Evolutionary conservation across 1,140 invertebrate genomes (phyloP).

Genomic region (Eriosoma lanigerum): DNA sequence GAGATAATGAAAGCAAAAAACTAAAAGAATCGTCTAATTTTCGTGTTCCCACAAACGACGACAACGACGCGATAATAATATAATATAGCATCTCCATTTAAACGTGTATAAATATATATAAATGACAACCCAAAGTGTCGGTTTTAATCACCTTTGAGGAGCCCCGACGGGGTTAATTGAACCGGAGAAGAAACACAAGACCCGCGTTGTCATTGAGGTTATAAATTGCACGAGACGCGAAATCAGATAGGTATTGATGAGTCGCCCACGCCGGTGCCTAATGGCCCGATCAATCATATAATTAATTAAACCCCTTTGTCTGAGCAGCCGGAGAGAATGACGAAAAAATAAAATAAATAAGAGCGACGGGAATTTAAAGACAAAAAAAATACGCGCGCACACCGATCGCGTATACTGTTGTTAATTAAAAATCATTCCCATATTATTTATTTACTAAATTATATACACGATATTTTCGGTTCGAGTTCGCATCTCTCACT

Average conservation of each 20-base stretch:
- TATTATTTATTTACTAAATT: background rate
- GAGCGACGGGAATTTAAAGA: background rate
- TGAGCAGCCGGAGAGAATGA: background rate
- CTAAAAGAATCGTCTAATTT: background rate
- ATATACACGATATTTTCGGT: conserved; percentile 21
- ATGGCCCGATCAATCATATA: conserved; percentile 51
- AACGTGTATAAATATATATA: no score
- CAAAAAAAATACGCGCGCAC: background rate
- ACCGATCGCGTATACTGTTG: no score
- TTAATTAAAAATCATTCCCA: conserved; percentile 39
- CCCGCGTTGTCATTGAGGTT: conserved; percentile 44
- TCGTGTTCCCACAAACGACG: background rate
- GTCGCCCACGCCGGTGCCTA: conserved; percentile 35
- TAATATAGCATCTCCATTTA: no score
- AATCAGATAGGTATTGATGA: conserved; percentile 52
- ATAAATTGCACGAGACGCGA: conserved; percentile 47
- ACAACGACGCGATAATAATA: no score
- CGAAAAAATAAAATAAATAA: conserved; percentile 9
- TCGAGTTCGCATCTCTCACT: background rate
- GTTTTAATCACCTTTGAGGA: conserved; percentile 24
- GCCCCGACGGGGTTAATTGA: conserved; percentile 40
- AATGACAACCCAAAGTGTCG: background rate
- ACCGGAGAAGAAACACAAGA: conserved; percentile 47
- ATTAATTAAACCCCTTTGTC: conserved; percentile 47
- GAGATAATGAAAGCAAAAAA: background rate